A percentile compares a stretch with the other conserved stretches of the same genome.
phyloP scores from a whole-genome alignment of 2,113 vertebrate species.

The Marcusenius ussheri region DNA sequence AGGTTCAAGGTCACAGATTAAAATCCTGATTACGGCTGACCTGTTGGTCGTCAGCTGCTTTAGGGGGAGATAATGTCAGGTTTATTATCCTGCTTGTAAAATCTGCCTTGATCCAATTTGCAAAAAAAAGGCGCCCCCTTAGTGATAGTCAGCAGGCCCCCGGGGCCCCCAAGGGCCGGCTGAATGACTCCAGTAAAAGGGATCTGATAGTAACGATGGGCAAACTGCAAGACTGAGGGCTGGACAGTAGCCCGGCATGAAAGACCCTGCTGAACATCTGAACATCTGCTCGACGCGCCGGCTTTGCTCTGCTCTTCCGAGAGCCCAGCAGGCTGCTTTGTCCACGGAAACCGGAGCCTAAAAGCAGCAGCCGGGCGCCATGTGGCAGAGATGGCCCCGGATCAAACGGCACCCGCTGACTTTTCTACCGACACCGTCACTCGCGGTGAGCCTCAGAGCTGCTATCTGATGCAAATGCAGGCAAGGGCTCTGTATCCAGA shows the following conservation, averaged over 20 bases:
- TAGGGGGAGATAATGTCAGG: neutral
- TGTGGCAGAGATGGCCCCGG: neutral
- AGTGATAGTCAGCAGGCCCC: neutral
- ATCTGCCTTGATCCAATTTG: neutral
- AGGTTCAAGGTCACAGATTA: neutral
- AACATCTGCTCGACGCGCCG: neutral
- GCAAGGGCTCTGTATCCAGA: neutral
- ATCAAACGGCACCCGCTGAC: neutral
- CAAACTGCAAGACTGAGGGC: neutral
- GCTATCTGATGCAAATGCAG: neutral
- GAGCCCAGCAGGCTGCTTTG: neutral
- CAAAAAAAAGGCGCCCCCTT: neutral
- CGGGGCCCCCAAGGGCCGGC: neutral
- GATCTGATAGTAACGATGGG: neutral
- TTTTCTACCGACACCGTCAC: neutral
- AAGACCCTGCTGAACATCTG: neutral
- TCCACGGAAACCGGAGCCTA: neutral
- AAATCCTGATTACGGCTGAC: neutral
- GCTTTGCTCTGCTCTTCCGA: neutral
- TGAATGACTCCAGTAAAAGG: neutral
- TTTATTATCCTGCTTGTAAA: neutral
- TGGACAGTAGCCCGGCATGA: neutral
- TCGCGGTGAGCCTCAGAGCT: neutral
- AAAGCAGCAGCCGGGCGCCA: neutral
- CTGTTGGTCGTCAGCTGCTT: neutral